Percentiles rank a stretch among this genome's conserved stretches.
Evolutionary conservation across 1,140 invertebrate species (phyloP).

Genomic region (Asbolus verrucosus): DNA sequence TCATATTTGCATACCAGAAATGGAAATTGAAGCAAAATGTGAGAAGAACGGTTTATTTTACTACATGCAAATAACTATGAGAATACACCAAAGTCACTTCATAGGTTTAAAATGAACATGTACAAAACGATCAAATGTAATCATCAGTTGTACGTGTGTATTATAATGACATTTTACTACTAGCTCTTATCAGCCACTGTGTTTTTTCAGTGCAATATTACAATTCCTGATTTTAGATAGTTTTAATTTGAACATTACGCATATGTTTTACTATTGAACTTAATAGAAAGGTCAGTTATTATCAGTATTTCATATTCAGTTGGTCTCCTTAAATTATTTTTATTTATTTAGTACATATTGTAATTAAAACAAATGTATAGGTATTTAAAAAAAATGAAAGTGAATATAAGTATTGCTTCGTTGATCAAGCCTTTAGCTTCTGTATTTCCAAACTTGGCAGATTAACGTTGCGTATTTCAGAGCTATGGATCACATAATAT

Average conservation of each 20-base stretch:
- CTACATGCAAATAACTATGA: constrained; percentile 37
- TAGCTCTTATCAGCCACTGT: constrained; percentile 44
- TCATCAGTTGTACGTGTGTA: constrained; percentile 46
- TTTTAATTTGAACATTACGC: constrained; percentile 7
- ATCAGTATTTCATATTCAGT: constrained; percentile 62
- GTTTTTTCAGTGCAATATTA: constrained; percentile 57
- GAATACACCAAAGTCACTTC: constrained; percentile 57
- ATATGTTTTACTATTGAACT: constrained; percentile 25
- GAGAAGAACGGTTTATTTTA: constrained; percentile 44
- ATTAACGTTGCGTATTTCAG: constrained; percentile 3
- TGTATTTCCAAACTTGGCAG: constrained; percentile 38
- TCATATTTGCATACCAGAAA: constrained; percentile 23
- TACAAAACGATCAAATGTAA: constrained; percentile 53
- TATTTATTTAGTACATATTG: constrained; percentile 62
- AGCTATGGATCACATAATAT: too few species aligned
- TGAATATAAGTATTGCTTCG: constrained; percentile 50
- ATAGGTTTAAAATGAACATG: constrained; percentile 51
- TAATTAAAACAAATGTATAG: constrained; percentile 56
- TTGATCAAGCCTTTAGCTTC: constrained; percentile 51
- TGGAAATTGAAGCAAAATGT: constrained; percentile 9
- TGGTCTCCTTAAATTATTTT: constrained; percentile 62
- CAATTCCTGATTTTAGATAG: constrained; percentile 43
- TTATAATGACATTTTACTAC: constrained; percentile 40
- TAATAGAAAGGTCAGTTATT: constrained; percentile 61
- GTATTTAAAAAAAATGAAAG: constrained; percentile 54